Evolutionary conservation across 2,797 vertebrate genomes (phyloP), one percentile per base, ranked within the genome.

Genomic region (Pitangus sulphuratus): DNA sequence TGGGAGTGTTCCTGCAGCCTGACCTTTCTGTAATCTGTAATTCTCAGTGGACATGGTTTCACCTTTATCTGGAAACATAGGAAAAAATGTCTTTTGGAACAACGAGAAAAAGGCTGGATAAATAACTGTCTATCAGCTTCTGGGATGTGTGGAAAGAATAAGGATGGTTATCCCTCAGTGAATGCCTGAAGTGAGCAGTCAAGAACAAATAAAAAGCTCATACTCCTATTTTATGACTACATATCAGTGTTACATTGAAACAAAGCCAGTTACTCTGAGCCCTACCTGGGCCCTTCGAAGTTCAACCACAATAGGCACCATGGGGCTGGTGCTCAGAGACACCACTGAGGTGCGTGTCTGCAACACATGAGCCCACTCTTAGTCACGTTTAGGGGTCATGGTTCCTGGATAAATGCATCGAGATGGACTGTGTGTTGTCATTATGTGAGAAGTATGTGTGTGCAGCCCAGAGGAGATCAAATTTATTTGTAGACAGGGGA

Each of bases 21-120:
- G 84, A 90, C 81, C 68, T 92, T 92, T 87, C 40, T 85, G 15
- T 87, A 51, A 90, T 83, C 74, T 87, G 39, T 74, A 87, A 77
- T 61, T 85, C 78, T 92, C 57, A 28, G 48, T 57, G 44, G 40
- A 33, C 30, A 21, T 1, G 3, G 40, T 66, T 91, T 94, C 51
- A 80, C 40, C 47, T 87, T 82, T 65, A 82, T 82, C 62, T 82
- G 37, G 44, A 90, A 94, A 87, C 3, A 56, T 0, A 88, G 44
- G 56, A 48, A 90, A 76, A 89, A 58, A 18, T 35, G 12, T 61
- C 65, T 66, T 87, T 83, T 53, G 37, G 39, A 92, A 76, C 39
- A 72, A 82, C 2, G 35, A 87, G 64, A 35, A 76, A 66, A 94
- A 74, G 30, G 6, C 37, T 87, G 60, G 65, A 94, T 84, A 82